Evolutionary conservation across 1,140 invertebrate species (phyloP).

Genomic region (Uloborus diversus): DNA sequence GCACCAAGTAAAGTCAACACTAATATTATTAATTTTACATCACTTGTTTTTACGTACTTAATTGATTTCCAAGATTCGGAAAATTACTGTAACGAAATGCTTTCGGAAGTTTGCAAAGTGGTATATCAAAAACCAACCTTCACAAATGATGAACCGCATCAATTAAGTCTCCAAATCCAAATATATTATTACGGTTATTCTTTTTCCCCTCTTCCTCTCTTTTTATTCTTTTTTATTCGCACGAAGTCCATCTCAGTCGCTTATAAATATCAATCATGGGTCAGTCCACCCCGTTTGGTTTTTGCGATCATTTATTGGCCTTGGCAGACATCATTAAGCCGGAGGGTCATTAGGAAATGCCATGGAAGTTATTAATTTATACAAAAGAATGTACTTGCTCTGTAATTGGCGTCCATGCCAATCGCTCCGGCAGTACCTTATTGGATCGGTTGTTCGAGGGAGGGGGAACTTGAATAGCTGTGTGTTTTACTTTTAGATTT

Average conservation of each 20-base stretch:
- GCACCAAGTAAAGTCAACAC: no score
- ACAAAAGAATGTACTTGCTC: slow-evolving; percentile 49
- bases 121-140: no score
- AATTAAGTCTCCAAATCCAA: slow-evolving; percentile 16
- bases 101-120: no score
- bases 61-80: no score
- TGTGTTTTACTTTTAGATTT: no score
- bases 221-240: not conserved
- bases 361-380: slow-evolving; percentile 55
- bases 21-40: no score
- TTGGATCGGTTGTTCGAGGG: slow-evolving; percentile 19
- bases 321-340: slow-evolving; percentile 52
- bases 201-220: not conserved
- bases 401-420: slow-evolving; percentile 51
- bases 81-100: no score
- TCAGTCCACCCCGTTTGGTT: slow-evolving; percentile 41
- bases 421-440: slow-evolving; percentile 31
- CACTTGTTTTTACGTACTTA: no score
- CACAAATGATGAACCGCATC: not conserved
- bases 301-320: slow-evolving; percentile 54
- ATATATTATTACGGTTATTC: slow-evolving; percentile 2
- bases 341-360: slow-evolving; percentile 45
- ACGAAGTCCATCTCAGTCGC: not conserved
- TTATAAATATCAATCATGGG: slow-evolving; percentile 50
- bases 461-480: no score